Base-by-base conservation (phyloP, 2,888 invertebrate species). In the Parnassius smintheus region DNA sequence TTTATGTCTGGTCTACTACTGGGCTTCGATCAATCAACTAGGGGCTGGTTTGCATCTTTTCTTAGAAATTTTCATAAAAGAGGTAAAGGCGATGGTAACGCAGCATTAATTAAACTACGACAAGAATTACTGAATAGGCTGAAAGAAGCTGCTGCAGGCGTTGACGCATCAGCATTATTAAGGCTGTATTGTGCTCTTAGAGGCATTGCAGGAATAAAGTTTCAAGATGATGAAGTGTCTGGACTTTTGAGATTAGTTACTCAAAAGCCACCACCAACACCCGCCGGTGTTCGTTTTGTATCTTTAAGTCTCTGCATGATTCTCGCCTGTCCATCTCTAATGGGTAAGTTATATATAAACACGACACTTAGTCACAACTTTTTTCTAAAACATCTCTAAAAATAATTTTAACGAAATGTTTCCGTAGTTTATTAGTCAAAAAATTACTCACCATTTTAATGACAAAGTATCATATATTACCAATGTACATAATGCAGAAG, bases 31-130 rank as follows among this genome's bases (percentile, higher is more conserved):
- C 96, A 96, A 78, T 95, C 95, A 69, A 95, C 97, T 2, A 93
- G 98, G 75, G 96, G 95, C 61, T 99, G 98, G 98, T 98, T 98
- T 83, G 97, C 98, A 1, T 93, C 96, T 76, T 98, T 97, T 78
- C 94, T 98, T 55, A 94, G 98, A 63, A 96, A 96, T 72, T 96
- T 96, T 0, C 97, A 97, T 75, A 96, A 96, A 83, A 80, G 91
- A 60, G 93, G 96, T 22, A 96, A 96, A 83, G 95, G 96, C 18
- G 96, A 96, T 77, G 94, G 94, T 0, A 94, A 94, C 74, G 93
- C 93, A 8, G 95, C 96, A 18, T 76, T 91, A 42, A 83, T 85
- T 49, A 89, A 96, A 71, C 93, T 98, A 61, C 92, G 98, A 35
- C 95, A 96, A 68, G 96, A 97, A 78, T 85, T 98, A 52, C 85